phyloP scores from a whole-genome alignment of 1,140 invertebrate species.

The Papilio polyxenes region DNA sequence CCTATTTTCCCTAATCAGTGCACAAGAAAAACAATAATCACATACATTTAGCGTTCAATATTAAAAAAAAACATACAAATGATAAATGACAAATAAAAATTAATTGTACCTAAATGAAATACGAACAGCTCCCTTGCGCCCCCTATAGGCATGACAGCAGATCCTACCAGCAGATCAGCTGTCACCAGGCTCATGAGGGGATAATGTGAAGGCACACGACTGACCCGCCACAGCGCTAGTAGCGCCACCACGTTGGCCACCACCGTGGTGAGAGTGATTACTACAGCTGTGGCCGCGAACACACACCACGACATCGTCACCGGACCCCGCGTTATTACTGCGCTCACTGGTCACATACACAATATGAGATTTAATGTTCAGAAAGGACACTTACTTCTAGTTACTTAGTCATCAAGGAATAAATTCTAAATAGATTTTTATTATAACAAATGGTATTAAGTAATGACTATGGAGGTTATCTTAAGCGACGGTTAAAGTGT shows the following conservation, averaged over 20 bases:
- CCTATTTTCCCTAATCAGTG: too few species aligned
- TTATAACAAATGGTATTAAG: too few species aligned
- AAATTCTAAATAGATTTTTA: too few species aligned
- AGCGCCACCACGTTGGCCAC: slow-evolving; percentile 63
- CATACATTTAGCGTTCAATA: too few species aligned
- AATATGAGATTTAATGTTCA: background rate
- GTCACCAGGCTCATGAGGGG: slow-evolving; percentile 83
- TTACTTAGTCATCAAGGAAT: too few species aligned
- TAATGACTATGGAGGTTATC: too few species aligned
- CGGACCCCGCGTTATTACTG: slow-evolving; percentile 54
- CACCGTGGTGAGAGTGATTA: slow-evolving; percentile 54
- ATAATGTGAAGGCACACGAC: slow-evolving; percentile 80
- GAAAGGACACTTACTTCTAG: too few species aligned
- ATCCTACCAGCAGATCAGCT: slow-evolving; percentile 82
- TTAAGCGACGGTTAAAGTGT: too few species aligned
- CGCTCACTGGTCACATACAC: slow-evolving; percentile 47
- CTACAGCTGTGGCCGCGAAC: slow-evolving; percentile 48
- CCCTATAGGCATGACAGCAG: slow-evolving; percentile 85
- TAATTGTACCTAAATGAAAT: slow-evolving; percentile 67
- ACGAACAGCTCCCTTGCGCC: slow-evolving; percentile 80
- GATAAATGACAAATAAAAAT: background rate
- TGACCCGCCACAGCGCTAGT: slow-evolving; percentile 51
- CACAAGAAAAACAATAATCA: too few species aligned
- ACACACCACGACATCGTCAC: slow-evolving; percentile 56
- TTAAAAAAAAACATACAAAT: too few species aligned